Evolutionary conservation across 1,140 invertebrate species (phyloP).

Genomic region (Cecropterus lyciades): DNA sequence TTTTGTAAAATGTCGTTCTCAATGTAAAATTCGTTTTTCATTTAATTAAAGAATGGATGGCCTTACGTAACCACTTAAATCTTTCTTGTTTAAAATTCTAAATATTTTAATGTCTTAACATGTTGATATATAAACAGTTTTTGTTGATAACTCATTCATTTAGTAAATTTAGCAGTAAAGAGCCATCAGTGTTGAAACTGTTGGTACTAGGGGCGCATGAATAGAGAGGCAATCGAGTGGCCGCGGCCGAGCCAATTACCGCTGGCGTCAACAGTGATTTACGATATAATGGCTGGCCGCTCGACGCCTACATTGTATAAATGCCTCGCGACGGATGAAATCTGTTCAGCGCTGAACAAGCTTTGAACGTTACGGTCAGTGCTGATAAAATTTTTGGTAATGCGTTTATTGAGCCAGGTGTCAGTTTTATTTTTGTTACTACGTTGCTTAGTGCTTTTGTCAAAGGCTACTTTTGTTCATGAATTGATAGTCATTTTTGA

Average conservation of each 20-base stretch:
- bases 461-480: too few relatives aligned
- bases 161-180: too few relatives aligned
- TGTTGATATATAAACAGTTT: neutral
- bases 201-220: constrained; percentile 67
- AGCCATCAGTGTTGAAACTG: constrained; percentile 49
- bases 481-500: too few relatives aligned
- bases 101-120: too few relatives aligned
- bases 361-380: constrained; percentile 14
- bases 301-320: constrained; percentile 76
- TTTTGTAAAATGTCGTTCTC: too few relatives aligned
- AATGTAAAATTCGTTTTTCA: too few relatives aligned
- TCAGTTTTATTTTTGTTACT: neutral
- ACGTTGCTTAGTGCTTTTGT: too few relatives aligned
- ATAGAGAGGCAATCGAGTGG: constrained; percentile 63
- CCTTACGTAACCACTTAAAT: too few relatives aligned
- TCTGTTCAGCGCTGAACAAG: constrained; percentile 41
- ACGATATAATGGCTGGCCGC: constrained; percentile 71
- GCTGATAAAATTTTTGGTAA: constrained; percentile 1
- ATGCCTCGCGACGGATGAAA: constrained; percentile 61
- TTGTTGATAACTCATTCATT: too few relatives aligned
- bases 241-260: constrained; percentile 71
- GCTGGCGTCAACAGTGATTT: constrained; percentile 76
- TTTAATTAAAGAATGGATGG: too few relatives aligned
- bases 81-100: too few relatives aligned
- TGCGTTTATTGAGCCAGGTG: neutral